These are phyloP conservation scores for Aphidius ervi DNA, from an alignment of 1,140 invertebrate species.

Conservation along the genomic window DNA sequence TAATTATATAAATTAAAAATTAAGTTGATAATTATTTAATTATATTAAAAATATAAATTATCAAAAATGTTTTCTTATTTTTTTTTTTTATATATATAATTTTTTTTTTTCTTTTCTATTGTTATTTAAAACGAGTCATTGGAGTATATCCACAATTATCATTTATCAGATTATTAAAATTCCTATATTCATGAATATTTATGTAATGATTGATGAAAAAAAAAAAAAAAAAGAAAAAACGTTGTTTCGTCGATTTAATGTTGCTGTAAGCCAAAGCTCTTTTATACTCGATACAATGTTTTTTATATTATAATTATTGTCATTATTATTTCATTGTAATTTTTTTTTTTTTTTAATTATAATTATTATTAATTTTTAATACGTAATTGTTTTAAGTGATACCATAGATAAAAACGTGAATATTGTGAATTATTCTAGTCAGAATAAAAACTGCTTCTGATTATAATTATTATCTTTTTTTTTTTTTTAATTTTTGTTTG, in stretches of 20 bases:
- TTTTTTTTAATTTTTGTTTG: slow-evolving; percentile 9
- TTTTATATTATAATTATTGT: slow-evolving; percentile 33
- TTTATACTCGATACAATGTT: too few relatives aligned
- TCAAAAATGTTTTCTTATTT: too few relatives aligned
- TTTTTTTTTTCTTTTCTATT: neutral
- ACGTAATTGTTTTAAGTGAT: slow-evolving; percentile 35
- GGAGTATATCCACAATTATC: slow-evolving; percentile 17
- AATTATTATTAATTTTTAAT: slow-evolving; percentile 27
- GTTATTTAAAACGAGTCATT: slow-evolving; percentile 19
- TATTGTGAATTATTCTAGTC: slow-evolving; percentile 49
- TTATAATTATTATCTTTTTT: slow-evolving; percentile 11
- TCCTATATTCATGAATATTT: too few relatives aligned
- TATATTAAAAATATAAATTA: too few relatives aligned
- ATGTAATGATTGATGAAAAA: neutral
- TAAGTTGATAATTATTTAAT: too few relatives aligned
- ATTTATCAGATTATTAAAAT: too few relatives aligned
- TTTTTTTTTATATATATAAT: too few relatives aligned
- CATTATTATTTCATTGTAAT: slow-evolving; percentile 34
- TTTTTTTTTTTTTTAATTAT: slow-evolving; percentile 26
- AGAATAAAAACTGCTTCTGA: slow-evolving; percentile 40
- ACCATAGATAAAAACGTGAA: slow-evolving; percentile 40
- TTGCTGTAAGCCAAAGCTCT: slow-evolving; percentile 44
- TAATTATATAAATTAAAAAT: too few relatives aligned
- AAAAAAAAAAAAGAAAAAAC: slow-evolving; percentile 24
- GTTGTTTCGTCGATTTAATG: slow-evolving; percentile 22